Base-by-base conservation (phyloP, 1,140 invertebrate genomes). In the Sminthurinus signatus region DNA sequence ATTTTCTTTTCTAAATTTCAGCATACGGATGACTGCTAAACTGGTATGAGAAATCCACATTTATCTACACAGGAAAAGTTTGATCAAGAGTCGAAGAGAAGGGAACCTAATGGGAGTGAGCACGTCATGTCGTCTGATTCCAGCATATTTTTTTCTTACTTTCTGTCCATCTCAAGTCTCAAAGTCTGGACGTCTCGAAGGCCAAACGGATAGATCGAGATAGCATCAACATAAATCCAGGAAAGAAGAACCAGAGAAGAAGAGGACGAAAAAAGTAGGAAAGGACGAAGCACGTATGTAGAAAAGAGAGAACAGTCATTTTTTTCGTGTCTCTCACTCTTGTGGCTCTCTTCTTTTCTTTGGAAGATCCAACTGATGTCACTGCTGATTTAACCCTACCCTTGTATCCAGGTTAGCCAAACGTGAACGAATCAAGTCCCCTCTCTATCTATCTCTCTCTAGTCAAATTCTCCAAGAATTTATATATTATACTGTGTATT, bases 191-290 rank as follows among this genome's bases (percentile, higher is more conserved):
- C n/a, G n/a, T n/a, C n/a, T n/a, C n/a, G n/a, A n/a, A n/a, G n/a
- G n/a, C n/a, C n/a, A n/a, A n/a, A n/a, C n/a, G n/a, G n/a, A n/a
- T n/a, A n/a, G n/a, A n/a, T n/a, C n/a, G n/a, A 54, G 51, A 54
- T 54, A 54, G 8, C 8, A 54, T 54, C 51, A 54, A 15, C 51
- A 54, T 54, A 54, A 54, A 54, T 54, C 44, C 44, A 46, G 44
- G 44, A 46, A 46, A 46, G 44, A 46, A 46, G 44, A 21, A 46
- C 44, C 5, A 39, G 36, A 10, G 27, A 54, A 27, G 19, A 27
- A 54, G 15, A 28, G 8, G 51, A 3, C 21, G 25, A 21, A 54
- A 54, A 54, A 54, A 23, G 3, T 21, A 31, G 3, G 51, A 48
- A n/a, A 36, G 5, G 32, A 36, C 15, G 32, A 36, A 36, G 17